Evolutionary conservation across 2,888 invertebrate species (phyloP), one percentile per base, ranked within the genome.

Genomic region (Philereme transversata): DNA sequence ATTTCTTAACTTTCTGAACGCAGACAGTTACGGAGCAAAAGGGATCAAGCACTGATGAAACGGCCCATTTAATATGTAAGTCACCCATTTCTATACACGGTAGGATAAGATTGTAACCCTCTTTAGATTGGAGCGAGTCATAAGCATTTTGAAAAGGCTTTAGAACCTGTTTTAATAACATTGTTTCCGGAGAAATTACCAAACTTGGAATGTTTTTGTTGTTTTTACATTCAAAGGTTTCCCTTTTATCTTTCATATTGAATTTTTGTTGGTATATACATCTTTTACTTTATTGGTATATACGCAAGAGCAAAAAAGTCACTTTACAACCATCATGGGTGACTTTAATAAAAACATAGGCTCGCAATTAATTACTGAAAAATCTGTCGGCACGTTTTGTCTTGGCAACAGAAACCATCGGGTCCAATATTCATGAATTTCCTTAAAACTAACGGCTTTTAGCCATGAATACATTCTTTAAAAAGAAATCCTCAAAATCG

Each of bases 11-110:
- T 63, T 66, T 64, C 51, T 47, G 35, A 64, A 61, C 41, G 45
- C 60, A 62, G 61, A 55, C 63, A 60, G 56, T 64, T 62, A 64
- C 64, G 57, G 55, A 65, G 65, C 64, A 65, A 67, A 69, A 64
- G 53, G 60, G 65, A 69, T 65, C 65, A 65, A 64, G 67, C 61
- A 60, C 65, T 65, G 65, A 67, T 67, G 69, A 69, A 69, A 65
- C 57, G 62, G 55, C 54, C 65, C 50, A 65, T 65, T 66, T 65
- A 62, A 67, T 64, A 65, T 67, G 64, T 64, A 62, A 65, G 60
- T 65, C 60, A 63, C 63, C 63, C 67, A 64, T 65, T 69, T 60
- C 60, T 62, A 65, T 64, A 69, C 64, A 65, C 62, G 60, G 53
- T 54, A 57, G 62, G 60, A 69, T 65, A 65, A 67, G 59, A 65